Evolutionary conservation across 2,113 vertebrate genomes (phyloP).

Genomic region (Nettapus auritus): DNA sequence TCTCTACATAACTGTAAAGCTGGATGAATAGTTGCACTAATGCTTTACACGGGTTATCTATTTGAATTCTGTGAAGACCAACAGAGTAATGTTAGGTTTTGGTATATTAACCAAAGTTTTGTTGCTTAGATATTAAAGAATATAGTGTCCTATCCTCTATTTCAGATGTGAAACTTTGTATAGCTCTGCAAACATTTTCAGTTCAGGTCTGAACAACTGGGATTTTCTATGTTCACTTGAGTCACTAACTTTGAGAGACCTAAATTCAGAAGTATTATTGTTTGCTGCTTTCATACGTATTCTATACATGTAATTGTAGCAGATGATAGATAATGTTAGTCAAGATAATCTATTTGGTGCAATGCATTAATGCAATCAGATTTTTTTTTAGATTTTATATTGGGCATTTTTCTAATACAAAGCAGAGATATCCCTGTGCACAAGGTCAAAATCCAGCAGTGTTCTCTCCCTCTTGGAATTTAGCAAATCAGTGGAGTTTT

Average conservation of each 20-base stretch:
- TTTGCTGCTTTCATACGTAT: neutral
- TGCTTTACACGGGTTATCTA: neutral
- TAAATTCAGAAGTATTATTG: neutral
- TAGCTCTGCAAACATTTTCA: neutral
- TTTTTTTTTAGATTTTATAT: neutral
- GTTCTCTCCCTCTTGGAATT: neutral
- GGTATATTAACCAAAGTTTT: neutral
- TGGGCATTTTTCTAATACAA: neutral
- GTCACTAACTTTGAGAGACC: neutral
- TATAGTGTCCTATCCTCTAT: neutral
- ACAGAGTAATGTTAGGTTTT: neutral
- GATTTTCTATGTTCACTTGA: neutral
- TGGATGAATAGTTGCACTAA: neutral
- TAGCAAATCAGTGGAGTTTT: neutral
- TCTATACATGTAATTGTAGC: neutral
- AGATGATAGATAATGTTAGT: neutral
- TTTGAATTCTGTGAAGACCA: conserved; percentile 6
- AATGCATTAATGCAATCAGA: neutral
- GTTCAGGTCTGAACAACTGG: neutral
- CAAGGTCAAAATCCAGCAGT: neutral
- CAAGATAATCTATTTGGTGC: neutral
- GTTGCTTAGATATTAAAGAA: neutral
- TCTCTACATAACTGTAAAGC: neutral
- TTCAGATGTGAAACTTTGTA: neutral
- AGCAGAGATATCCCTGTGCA: neutral